Evolutionary conservation across 2,888 invertebrate genomes (phyloP).

Genomic region (Notodonta ziczac): DNA sequence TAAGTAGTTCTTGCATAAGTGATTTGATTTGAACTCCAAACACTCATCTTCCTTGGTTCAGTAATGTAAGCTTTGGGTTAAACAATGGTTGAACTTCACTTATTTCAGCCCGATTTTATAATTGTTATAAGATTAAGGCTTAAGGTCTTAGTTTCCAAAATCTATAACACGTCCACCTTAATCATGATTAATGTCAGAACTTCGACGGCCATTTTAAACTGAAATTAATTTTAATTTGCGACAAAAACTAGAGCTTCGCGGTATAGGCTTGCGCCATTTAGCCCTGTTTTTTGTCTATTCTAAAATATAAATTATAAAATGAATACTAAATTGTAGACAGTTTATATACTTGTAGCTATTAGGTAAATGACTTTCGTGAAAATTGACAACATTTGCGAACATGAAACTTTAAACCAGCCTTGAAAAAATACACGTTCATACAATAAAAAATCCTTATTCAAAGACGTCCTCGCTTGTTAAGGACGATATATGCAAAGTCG

Average conservation of each 20-base stretch:
- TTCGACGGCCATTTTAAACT: slow-evolving; percentile 28
- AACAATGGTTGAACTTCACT: not conserved
- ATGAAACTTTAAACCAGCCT: no score
- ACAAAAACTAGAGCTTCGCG: slow-evolving; percentile 27
- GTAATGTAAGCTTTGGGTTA: no score
- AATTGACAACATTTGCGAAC: no score
- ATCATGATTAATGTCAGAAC: slow-evolving; percentile 35
- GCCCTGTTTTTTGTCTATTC: not conserved
- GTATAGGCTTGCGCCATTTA: slow-evolving; percentile 1
- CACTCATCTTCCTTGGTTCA: no score
- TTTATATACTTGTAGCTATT: no score
- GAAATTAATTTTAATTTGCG: slow-evolving; percentile 38
- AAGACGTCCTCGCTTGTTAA: slow-evolving; percentile 50
- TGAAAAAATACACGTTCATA: no score
- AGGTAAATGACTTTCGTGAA: no score
- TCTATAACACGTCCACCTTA: slow-evolving; percentile 27
- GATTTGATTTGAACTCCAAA: no score
- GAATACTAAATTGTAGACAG: no score
- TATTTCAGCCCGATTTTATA: not conserved
- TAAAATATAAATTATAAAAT: not conserved
- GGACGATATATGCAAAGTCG: slow-evolving; percentile 52
- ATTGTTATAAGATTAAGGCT: slow-evolving; percentile 12
- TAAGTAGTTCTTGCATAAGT: no score
- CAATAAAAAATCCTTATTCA: slow-evolving; percentile 41
- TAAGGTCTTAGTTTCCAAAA: slow-evolving; percentile 12